Conservation (phyloP, 2,113 vertebrate species). For the Erythrocercus mccallii region DNA sequence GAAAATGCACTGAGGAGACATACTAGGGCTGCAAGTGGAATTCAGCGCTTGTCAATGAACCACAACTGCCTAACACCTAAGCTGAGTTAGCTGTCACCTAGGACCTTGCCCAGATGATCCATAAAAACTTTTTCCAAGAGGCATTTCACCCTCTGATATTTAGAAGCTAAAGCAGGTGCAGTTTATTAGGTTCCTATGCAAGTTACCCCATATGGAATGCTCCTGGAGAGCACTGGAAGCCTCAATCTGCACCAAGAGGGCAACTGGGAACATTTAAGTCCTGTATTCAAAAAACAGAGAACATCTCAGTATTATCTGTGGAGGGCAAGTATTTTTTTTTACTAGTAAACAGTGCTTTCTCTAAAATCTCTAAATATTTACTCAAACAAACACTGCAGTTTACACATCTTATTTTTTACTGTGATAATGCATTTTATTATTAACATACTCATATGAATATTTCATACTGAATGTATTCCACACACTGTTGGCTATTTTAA, state of each 20-base stretch:
- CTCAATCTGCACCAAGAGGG: background rate
- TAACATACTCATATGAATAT: constrained; percentile 26
- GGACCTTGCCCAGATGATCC: background rate
- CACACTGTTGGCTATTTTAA: constrained; percentile 25
- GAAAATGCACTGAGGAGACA: background rate
- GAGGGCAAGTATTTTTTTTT: background rate
- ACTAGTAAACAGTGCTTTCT: background rate
- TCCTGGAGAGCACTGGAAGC: background rate
- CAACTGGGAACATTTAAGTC: background rate
- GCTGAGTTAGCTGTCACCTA: background rate
- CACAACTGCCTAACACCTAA: background rate
- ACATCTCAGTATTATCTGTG: background rate
- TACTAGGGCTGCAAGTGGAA: background rate
- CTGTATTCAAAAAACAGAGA: background rate
- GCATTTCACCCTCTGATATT: background rate
- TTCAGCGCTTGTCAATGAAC: background rate
- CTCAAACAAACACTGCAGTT: background rate
- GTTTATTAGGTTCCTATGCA: background rate
- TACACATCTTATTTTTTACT: background rate
- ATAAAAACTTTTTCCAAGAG: background rate
- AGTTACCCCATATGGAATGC: background rate
- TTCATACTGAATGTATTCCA: constrained; percentile 11
- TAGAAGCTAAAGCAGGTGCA: background rate
- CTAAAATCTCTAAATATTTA: background rate
- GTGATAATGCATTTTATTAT: background rate